Percentiles rank a stretch among this genome's conserved stretches.
These are phyloP conservation scores for Salvator merianae DNA, from an alignment of 2,113 vertebrate species.

Conservation along the genomic window DNA sequence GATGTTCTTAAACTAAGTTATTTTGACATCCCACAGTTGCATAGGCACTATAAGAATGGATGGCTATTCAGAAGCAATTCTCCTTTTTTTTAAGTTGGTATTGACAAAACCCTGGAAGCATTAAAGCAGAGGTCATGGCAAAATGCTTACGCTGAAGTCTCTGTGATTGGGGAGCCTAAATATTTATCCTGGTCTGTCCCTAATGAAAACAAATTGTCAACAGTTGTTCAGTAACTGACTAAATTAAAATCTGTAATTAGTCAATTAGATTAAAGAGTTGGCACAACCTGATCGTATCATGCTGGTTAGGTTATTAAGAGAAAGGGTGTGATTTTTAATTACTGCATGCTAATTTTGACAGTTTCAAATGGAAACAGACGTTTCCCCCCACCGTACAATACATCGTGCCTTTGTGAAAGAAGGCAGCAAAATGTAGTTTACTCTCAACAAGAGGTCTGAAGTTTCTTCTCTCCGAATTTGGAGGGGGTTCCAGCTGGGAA, in stretches of 20 bases:
- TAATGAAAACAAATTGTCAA: conserved; percentile 90
- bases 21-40: neutral
- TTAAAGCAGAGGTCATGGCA: conserved; percentile 70
- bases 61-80: neutral
- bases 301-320: conserved; percentile 89
- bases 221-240: conserved; percentile 88
- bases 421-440: conserved; percentile 60
- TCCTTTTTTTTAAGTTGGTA: conserved; percentile 38
- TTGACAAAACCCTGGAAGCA: conserved; percentile 3
- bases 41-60: neutral
- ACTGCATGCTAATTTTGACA: conserved; percentile 89
- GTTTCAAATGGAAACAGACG: conserved; percentile 85
- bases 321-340: conserved; percentile 90
- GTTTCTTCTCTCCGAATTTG: conserved; percentile 28
- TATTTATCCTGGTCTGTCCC: conserved; percentile 87
- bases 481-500: neutral
- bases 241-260: conserved; percentile 92
- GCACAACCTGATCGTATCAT: conserved; percentile 88
- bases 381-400: conserved; percentile 66
- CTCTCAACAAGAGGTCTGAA: conserved; percentile 46
- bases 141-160: conserved; percentile 73
- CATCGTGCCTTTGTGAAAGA: conserved; percentile 69
- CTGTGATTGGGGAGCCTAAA: conserved; percentile 82
- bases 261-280: conserved; percentile 91
- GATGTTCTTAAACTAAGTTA: neutral